Conservation (phyloP, 1,140 invertebrate species). For the Drosophila pandora region DNA sequence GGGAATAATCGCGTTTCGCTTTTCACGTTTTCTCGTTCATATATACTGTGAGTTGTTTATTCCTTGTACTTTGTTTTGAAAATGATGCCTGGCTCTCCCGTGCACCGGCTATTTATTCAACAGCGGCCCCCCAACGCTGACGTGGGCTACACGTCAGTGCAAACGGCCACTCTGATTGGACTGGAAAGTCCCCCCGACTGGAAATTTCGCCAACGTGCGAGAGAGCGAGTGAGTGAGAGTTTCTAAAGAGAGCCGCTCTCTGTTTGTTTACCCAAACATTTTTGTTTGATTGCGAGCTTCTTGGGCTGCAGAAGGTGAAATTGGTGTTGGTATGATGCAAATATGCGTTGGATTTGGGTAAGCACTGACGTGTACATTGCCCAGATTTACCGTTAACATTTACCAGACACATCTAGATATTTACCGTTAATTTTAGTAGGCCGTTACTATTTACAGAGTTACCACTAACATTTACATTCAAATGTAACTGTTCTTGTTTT, state of each 20-base stretch:
- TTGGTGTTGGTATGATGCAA: constrained; percentile 52
- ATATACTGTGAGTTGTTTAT: constrained; percentile 52
- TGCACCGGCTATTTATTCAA: constrained; percentile 63
- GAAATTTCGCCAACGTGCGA: constrained; percentile 3
- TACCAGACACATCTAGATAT: constrained; percentile 14
- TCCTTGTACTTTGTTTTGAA: constrained; percentile 74
- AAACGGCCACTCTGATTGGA: constrained; percentile 58
- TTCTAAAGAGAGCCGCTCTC: constrained; percentile 2
- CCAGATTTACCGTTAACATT: constrained; percentile 22
- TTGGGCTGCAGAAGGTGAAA: constrained; percentile 21
- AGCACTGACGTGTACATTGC: constrained; percentile 61
- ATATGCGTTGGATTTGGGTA: constrained; percentile 19
- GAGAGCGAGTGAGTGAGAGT: constrained; percentile 1
- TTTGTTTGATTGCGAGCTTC: constrained; percentile 12
- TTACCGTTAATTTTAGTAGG: constrained; percentile 16
- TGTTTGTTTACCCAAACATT: constrained; percentile 49
- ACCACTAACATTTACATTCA: not conserved
- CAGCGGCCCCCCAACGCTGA: constrained; percentile 37
- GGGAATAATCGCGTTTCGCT: constrained; percentile 34
- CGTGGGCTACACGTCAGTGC: constrained; percentile 70
- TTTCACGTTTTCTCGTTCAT: constrained; percentile 32
- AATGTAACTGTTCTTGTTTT: not conserved
- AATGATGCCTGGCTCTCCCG: constrained; percentile 60
- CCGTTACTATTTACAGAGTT: constrained; percentile 1
- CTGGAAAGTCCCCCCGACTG: constrained; percentile 12